Evolutionary conservation across 2,797 vertebrate genomes (phyloP), one percentile per base, ranked within the genome.

Genomic region (Sebastes melanostomus): DNA sequence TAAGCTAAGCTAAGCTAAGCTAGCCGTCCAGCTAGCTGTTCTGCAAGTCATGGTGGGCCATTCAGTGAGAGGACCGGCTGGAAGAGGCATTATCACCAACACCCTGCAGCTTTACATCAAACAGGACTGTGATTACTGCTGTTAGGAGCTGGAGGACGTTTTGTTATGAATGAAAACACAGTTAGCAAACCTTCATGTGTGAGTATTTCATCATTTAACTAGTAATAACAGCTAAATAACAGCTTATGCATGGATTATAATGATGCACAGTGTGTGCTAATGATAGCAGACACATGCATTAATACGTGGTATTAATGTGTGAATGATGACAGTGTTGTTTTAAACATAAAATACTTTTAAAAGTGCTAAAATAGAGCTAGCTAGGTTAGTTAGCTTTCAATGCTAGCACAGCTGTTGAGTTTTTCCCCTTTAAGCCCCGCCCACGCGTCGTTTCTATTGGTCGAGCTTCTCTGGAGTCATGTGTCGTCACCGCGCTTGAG

Each of bases 1-100:
- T 94, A 93, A 55, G 94, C 92, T 94, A 95, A 36, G 34, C 34
- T 36, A 36, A 36, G 34, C 34, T 36, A 36, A 55, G 94, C 92
- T 94, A 95, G 92, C 94, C 87, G 89, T 93, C 91, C 90, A 94
- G 93, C 95, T 94, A 95, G 92, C 93, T 86, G 92, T 96, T 96
- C 77, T 96, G 96, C 96, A 96, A 96, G 96, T 96, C 96, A 96
- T 96, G 95, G 95, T 96, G 95, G 96, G 95, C 95, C 95, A 94
- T 93, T 95, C 93, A 94, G 85, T 86, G 88, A 91, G 90, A 36
- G 89, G 89, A 87, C 82, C 91, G 90, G 89, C 82, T 91, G 93
- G 89, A 86, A 88, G 79, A 93, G 73, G 89, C 65, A 36, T 36
- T 82, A 79, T 36, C 72, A 84, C 72, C 86, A 84, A 66, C 66